phyloP scores from a whole-genome alignment of 2,797 vertebrate species.

The Aythya fuligula region DNA sequence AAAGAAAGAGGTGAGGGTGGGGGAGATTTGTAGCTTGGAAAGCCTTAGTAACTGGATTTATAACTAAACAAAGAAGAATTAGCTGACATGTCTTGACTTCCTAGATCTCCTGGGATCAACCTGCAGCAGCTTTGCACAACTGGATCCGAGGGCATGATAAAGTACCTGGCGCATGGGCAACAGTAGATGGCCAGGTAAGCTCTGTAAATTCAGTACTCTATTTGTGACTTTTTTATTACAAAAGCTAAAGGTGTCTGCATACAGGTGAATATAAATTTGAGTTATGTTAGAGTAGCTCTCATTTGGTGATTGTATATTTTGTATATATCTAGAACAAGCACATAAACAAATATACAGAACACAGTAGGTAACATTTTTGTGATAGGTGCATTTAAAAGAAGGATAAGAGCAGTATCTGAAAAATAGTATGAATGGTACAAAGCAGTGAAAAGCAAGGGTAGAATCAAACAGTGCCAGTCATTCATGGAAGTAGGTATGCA shows the following conservation, averaged over 20 bases:
- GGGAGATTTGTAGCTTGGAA: neutral
- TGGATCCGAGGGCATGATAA: constrained; percentile 98
- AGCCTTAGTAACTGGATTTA: neutral
- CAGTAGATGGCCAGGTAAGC: constrained; percentile 88
- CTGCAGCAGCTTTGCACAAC: constrained; percentile 90
- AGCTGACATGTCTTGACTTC: neutral
- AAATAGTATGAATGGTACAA: neutral
- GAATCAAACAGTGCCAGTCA: neutral
- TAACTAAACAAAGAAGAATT: neutral
- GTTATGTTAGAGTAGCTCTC: neutral
- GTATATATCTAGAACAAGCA: neutral
- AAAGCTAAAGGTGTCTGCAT: neutral
- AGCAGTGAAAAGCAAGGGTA: neutral
- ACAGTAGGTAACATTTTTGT: neutral
- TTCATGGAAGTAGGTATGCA: neutral
- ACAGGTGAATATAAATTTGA: neutral
- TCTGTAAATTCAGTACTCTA: neutral
- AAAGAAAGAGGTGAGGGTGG: neutral
- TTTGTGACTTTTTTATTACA: neutral
- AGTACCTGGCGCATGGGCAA: constrained; percentile 93
- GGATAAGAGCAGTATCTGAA: neutral
- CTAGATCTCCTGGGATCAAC: constrained; percentile 89
- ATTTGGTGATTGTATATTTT: neutral
- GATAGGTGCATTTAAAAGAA: neutral
- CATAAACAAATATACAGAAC: neutral